Conservation (phyloP, 2,888 invertebrate genomes). For the Rhaphigaster nebulosa region DNA sequence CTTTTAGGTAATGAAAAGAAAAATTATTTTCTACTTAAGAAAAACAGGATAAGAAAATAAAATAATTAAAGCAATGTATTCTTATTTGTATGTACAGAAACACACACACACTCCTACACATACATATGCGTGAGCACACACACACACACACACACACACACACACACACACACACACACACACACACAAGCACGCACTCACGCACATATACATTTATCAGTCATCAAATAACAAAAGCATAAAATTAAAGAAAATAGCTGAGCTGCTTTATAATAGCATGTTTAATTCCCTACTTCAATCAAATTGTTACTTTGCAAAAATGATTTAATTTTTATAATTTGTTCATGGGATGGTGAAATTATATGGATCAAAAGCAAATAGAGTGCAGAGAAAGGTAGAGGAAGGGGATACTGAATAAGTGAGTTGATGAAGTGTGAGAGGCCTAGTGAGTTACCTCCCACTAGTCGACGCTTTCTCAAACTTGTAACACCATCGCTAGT, state of each 20-base stretch:
- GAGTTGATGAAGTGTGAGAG: constrained; percentile 56
- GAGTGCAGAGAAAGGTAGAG: constrained; percentile 49
- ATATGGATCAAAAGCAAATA: constrained; percentile 30
- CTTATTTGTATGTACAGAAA: not conserved
- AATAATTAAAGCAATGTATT: constrained; percentile 1
- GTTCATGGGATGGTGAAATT: constrained; percentile 31
- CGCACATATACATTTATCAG: not conserved
- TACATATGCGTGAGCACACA: not conserved
- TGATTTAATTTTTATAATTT: not conserved
- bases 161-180: not conserved
- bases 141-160: not conserved
- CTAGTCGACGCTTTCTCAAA: constrained; percentile 67
- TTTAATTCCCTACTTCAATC: not conserved
- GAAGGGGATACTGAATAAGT: constrained; percentile 44
- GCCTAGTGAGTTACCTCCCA: constrained; percentile 64
- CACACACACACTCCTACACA: not conserved
- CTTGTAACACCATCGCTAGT: constrained; percentile 70
- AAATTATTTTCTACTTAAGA: constrained; percentile 7
- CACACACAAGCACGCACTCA: not conserved
- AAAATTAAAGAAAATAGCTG: constrained; percentile 16
- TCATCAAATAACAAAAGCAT: constrained; percentile 12
- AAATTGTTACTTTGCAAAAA: not conserved
- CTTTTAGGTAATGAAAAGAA: not conserved
- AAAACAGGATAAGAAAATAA: not conserved
- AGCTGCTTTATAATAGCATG: not conserved